Evolutionary conservation across 2,113 vertebrate species (phyloP).

Genomic region (Redunca redunca): DNA sequence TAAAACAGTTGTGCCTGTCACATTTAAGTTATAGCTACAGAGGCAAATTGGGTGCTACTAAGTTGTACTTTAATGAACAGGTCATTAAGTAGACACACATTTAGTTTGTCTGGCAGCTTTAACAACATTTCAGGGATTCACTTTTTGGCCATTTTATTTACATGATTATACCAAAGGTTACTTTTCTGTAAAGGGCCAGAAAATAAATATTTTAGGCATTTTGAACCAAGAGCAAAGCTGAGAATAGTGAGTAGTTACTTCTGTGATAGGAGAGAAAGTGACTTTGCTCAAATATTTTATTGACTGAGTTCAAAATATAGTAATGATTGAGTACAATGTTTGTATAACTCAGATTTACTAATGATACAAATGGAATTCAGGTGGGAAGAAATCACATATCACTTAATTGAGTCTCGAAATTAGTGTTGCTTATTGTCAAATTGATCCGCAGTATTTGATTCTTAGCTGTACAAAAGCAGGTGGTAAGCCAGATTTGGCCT

Average conservation of each 20-base stretch:
- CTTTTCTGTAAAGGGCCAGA: background rate
- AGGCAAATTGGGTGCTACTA: background rate
- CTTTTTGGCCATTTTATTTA: constrained; percentile 8
- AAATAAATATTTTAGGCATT: background rate
- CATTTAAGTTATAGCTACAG: background rate
- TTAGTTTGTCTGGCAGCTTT: background rate
- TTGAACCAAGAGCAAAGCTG: background rate
- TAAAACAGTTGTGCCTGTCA: background rate
- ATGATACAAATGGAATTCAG: background rate
- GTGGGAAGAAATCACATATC: background rate
- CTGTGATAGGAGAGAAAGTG: background rate
- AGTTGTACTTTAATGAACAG: background rate
- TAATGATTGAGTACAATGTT: background rate
- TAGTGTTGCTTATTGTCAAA: background rate
- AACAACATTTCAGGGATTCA: background rate
- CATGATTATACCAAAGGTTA: background rate
- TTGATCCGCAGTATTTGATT: background rate
- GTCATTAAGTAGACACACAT: background rate
- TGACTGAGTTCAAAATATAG: background rate
- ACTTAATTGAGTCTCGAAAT: background rate
- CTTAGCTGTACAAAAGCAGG: background rate
- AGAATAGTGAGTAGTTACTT: background rate
- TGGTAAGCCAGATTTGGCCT: background rate
- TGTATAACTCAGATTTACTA: background rate
- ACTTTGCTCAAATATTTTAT: background rate